Evolutionary conservation across 1,140 invertebrate species (phyloP).

Genomic region (Drosophila malerkotliana): DNA sequence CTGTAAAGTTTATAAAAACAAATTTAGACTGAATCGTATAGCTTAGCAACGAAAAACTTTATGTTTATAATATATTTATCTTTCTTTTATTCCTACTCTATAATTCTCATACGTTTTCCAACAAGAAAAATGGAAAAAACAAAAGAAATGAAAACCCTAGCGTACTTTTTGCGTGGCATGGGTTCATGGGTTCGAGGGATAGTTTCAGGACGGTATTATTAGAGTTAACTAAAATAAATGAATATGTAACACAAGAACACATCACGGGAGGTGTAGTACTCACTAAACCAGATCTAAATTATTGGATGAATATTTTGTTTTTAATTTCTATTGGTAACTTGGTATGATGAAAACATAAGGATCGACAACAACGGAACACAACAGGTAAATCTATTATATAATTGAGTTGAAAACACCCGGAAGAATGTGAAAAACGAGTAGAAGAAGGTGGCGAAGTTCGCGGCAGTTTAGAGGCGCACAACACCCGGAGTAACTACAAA

Average conservation of each 20-base stretch:
- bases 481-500: conserved; percentile 77
- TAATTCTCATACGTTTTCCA: neutral
- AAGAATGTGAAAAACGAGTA: conserved; percentile 66
- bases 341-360: conserved; percentile 38
- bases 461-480: conserved; percentile 65
- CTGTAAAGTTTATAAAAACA: no score
- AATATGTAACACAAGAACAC: conserved; percentile 45
- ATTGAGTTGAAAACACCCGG: conserved; percentile 46
- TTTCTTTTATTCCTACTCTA: no score
- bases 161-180: conserved; percentile 17
- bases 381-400: conserved; percentile 30
- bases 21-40: no score
- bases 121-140: conserved; percentile 3
- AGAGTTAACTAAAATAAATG: conserved; percentile 28
- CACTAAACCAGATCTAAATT: conserved; percentile 68
- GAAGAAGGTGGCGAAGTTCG: conserved; percentile 45
- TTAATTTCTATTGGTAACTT: conserved; percentile 37
- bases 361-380: conserved; percentile 55
- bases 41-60: no score
- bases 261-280: conserved; percentile 54
- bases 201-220: conserved; percentile 10
- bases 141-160: conserved; percentile 10
- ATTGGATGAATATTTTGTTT: conserved; percentile 38
- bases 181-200: conserved; percentile 6
- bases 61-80: no score